A percentile compares a stretch with the other conserved stretches of the same genome.
phyloP scores from a whole-genome alignment of 2,888 invertebrate genomes.

The Stegana nigrithorax region DNA sequence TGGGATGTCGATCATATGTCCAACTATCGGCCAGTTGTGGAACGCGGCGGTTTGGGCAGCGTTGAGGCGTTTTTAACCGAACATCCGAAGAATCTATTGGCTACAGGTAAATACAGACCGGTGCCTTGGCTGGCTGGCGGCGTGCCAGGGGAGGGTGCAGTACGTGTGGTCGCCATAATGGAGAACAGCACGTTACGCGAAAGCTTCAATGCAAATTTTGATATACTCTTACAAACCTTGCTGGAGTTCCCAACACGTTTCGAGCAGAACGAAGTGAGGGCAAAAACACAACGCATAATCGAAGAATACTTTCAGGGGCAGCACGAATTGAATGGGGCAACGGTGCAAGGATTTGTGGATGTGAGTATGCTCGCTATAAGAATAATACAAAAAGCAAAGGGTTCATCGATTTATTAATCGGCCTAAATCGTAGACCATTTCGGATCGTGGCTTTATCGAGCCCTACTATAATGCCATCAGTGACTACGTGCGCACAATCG shows the following conservation, averaged over 20 bases:
- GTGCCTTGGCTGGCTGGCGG: slow-evolving; percentile 71
- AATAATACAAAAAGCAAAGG: neutral
- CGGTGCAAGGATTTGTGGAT: slow-evolving; percentile 54
- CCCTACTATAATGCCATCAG: slow-evolving; percentile 66
- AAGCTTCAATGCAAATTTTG: slow-evolving; percentile 60
- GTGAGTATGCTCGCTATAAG: slow-evolving; percentile 31
- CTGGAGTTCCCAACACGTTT: slow-evolving; percentile 55
- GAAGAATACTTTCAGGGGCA: slow-evolving; percentile 55
- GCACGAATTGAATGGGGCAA: slow-evolving; percentile 50
- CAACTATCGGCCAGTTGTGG: slow-evolving; percentile 69
- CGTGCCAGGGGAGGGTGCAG: slow-evolving; percentile 70
- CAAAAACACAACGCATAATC: slow-evolving; percentile 41
- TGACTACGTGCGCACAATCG: slow-evolving; percentile 42
- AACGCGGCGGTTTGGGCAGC: slow-evolving; percentile 43
- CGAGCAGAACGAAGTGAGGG: slow-evolving; percentile 22
- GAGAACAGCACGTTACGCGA: slow-evolving; percentile 49
- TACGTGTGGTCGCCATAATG: slow-evolving; percentile 67
- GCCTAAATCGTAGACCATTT: slow-evolving; percentile 70
- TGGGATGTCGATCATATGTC: slow-evolving; percentile 71
- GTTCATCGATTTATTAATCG: slow-evolving; percentile 22
- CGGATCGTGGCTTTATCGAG: slow-evolving; percentile 70
- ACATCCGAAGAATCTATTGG: slow-evolving; percentile 67
- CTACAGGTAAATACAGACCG: slow-evolving; percentile 64
- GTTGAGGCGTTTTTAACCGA: slow-evolving; percentile 69
- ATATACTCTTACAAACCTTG: slow-evolving; percentile 52